Conservation (phyloP, 1,140 invertebrate species). For the Papilio polytes region DNA sequence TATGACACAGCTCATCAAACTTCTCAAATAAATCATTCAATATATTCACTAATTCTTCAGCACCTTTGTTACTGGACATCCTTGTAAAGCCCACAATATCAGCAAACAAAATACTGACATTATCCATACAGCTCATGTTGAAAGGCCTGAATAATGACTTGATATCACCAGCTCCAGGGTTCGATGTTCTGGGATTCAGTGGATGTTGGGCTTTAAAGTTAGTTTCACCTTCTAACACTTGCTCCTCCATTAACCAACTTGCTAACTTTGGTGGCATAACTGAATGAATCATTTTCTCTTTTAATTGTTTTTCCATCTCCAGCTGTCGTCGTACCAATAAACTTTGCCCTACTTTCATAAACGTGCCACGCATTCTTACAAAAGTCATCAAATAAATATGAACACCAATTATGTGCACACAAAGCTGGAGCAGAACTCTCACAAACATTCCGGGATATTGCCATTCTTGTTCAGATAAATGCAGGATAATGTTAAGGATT, state of each 20-base stretch:
- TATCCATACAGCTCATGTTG: conserved; percentile 97
- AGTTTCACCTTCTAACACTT: conserved; percentile 83
- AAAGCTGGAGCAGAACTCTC: conserved; percentile 93
- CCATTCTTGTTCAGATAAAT: conserved; percentile 77
- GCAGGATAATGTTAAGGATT: conserved; percentile 82
- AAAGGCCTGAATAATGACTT: conserved; percentile 95
- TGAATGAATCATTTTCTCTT: conserved; percentile 98
- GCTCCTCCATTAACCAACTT: conserved; percentile 92
- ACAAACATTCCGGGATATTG: conserved; percentile 86
- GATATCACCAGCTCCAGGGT: conserved; percentile 87
- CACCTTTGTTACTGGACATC: conserved; percentile 98
- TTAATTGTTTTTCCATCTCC: conserved; percentile 96
- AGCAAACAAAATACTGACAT: conserved; percentile 98
- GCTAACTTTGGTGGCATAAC: conserved; percentile 98
- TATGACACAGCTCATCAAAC: conserved; percentile 94
- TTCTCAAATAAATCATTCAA: conserved; percentile 98
- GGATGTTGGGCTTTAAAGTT: conserved; percentile 75
- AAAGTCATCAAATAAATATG: conserved; percentile 97
- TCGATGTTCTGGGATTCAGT: conserved; percentile 80
- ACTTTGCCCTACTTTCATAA: conserved; percentile 98
- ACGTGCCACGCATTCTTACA: conserved; percentile 96
- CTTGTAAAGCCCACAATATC: conserved; percentile 99
- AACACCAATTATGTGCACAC: conserved; percentile 95
- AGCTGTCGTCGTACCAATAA: conserved; percentile 91
- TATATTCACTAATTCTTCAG: conserved; percentile 94